Conservation (phyloP, 2,888 invertebrate genomes). For the Dasypolia templi region DNA sequence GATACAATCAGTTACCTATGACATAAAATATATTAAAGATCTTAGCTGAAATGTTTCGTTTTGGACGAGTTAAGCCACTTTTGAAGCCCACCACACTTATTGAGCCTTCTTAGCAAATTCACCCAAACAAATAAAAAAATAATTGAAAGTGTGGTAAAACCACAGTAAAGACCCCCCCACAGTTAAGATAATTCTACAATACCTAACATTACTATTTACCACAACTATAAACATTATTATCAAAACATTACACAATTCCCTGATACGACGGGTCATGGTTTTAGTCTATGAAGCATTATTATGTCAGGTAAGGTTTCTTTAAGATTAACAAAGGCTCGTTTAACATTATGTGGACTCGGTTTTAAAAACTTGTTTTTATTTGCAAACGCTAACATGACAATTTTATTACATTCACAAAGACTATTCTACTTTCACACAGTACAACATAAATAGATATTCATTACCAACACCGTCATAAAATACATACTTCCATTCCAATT, state of each 20-base stretch:
- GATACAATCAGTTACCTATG: slow-evolving; percentile 9
- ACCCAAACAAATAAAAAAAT: neutral
- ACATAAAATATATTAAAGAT: slow-evolving; percentile 1
- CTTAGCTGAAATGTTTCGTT: slow-evolving; percentile 6
- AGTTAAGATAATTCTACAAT: slow-evolving; percentile 23
- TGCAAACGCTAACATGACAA: slow-evolving; percentile 9
- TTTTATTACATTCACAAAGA: neutral
- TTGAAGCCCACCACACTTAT: neutral
- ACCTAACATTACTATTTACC: slow-evolving; percentile 27
- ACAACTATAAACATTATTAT: slow-evolving; percentile 40
- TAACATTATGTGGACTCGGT: neutral
- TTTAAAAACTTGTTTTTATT: slow-evolving; percentile 16
- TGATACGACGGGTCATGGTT: slow-evolving; percentile 12
- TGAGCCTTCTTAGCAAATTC: neutral
- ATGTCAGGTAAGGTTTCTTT: neutral
- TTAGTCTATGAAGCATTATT: slow-evolving; percentile 11
- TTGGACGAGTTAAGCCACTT: slow-evolving; percentile 6
- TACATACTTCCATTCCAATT: slow-evolving; percentile 29
- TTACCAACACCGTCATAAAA: slow-evolving; percentile 26
- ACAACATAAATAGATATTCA: slow-evolving; percentile 19
- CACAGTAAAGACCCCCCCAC: too few species aligned
- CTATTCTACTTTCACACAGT: slow-evolving; percentile 3
- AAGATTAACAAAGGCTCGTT: neutral
- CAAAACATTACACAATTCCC: slow-evolving; percentile 33
- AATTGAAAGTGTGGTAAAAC: neutral